Percentiles rank a stretch among this genome's conserved stretches.
phyloP scores from a whole-genome alignment of 2,113 vertebrate species.

The Grammomys dolichurus region DNA sequence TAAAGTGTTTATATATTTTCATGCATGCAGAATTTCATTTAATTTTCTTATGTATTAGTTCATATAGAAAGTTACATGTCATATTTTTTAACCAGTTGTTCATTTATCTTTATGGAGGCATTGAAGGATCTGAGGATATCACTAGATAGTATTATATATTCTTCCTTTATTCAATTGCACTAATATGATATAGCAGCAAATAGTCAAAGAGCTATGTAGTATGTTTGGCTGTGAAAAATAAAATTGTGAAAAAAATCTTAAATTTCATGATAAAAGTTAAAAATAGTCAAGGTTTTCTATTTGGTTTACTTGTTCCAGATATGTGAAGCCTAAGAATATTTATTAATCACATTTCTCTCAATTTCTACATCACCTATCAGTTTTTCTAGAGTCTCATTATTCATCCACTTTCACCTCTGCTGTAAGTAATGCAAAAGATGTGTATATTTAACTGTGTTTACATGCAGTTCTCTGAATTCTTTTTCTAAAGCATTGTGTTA shows the following conservation, averaged over 20 bases:
- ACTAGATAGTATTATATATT: background rate
- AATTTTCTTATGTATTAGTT: conserved; percentile 9
- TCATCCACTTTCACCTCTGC: background rate
- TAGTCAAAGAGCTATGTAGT: background rate
- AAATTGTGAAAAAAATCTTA: background rate
- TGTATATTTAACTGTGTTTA: conserved; percentile 50
- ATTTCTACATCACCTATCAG: background rate
- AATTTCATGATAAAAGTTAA: conserved; percentile 17
- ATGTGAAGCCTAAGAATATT: background rate
- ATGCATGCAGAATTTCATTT: background rate
- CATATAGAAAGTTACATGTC: background rate
- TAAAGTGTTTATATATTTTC: background rate
- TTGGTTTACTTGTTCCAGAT: background rate
- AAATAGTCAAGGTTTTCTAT: conserved; percentile 9
- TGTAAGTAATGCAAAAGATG: conserved; percentile 15
- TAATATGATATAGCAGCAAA: background rate
- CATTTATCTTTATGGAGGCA: background rate
- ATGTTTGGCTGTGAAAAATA: background rate
- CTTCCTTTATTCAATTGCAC: background rate
- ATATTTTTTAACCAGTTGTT: conserved; percentile 32
- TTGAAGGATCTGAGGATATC: background rate
- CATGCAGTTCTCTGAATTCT: conserved; percentile 29
- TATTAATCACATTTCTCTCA: conserved; percentile 47
- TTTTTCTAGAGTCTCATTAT: conserved; percentile 29
- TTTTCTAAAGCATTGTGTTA: conserved; percentile 15